Evolutionary conservation across 92 coral and sea anemone genomes (phyloP), one percentile per base, ranked within the genome.

Genomic region (Hydrozoanthus gracilis): DNA sequence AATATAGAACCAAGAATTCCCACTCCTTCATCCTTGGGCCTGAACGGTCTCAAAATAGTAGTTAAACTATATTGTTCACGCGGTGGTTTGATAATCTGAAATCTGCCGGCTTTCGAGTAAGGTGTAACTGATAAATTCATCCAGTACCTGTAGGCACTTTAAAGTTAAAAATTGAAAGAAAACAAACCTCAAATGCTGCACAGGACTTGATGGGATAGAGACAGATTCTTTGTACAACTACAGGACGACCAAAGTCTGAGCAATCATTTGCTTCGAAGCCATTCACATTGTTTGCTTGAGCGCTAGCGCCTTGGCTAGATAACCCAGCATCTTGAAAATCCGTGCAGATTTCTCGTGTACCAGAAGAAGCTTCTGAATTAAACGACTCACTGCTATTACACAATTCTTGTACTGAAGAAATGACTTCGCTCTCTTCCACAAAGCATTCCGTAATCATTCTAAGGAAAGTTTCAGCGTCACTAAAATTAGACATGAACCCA

Each of bases 151-250:
- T 13, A 27, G 51, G 77, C 18, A 14, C 44, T 50, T 46, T 47
- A 5, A 64, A 20, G 0, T 76, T 46, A 13, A 6, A 55, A n/a
- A 49, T 2, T 27, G 39, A 27, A n/a, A 27, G 39, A 6, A 39
- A n/a, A 47, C 91, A 49, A 85, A 96, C 99, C 98, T 95, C 91
- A 88, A 93, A 95, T 9, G 97, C 97, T 14, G 94, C 99, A 93
- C 99, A 97, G 3, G 99, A 97, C 88, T 97, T 97, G 82, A 97
- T 91, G 12, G 99, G 99, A 89, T 92, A 97, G 48, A 97, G 76
- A 84, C 84, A 97, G 65, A 97, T 92, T 79, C 90, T 92, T 72
- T 92, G 90, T 77, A 35, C 73, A 48, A 7, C 58, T 9, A 80
- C 27, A 4, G 61, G 3, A 3, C 51, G 45, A 8, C 17, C 4